Percentiles rank a stretch among this genome's conserved stretches.
phyloP scores from a whole-genome alignment of 64 coral and sea anemone genomes.

The Montipora capricornis region DNA sequence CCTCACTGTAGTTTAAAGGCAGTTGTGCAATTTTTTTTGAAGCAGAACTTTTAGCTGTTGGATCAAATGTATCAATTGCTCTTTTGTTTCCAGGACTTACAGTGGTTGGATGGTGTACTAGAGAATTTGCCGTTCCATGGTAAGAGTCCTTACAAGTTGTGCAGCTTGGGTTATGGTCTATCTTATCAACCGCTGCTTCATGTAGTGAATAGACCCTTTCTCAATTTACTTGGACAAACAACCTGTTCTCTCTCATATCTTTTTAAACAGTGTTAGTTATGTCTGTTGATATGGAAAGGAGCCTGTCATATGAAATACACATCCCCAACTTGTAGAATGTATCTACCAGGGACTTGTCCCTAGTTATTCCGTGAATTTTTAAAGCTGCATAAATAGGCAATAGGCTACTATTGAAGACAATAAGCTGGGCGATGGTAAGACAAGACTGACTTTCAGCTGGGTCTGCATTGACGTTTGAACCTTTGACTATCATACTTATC shows the following conservation, averaged over 20 bases:
- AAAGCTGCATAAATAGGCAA: not conserved
- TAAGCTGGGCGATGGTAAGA: constrained; percentile 20
- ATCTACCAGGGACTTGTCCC: constrained; percentile 50
- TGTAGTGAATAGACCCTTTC: not conserved
- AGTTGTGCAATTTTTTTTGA: constrained; percentile 18
- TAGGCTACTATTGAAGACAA: constrained; percentile 54
- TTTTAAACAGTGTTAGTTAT: constrained; percentile 35
- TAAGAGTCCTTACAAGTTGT: too few species aligned
- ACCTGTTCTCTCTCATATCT: not conserved
- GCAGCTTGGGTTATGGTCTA: too few species aligned
- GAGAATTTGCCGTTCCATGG: too few species aligned
- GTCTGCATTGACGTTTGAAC: constrained; percentile 38
- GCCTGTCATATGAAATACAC: constrained; percentile 51
- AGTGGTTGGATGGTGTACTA: too few species aligned
- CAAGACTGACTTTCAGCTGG: not conserved
- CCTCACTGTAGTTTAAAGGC: constrained; percentile 7
- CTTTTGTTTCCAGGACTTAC: not conserved
- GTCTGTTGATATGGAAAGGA: constrained; percentile 33
- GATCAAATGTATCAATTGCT: not conserved
- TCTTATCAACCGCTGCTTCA: not conserved
- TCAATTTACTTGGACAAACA: too few species aligned
- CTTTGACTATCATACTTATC: constrained; percentile 50
- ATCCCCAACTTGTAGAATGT: constrained; percentile 64
- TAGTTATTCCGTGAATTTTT: constrained; percentile 66
- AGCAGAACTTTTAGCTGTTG: not conserved